Base-by-base conservation (phyloP, 1,140 invertebrate genomes). In the Sitobion miscanthi region DNA sequence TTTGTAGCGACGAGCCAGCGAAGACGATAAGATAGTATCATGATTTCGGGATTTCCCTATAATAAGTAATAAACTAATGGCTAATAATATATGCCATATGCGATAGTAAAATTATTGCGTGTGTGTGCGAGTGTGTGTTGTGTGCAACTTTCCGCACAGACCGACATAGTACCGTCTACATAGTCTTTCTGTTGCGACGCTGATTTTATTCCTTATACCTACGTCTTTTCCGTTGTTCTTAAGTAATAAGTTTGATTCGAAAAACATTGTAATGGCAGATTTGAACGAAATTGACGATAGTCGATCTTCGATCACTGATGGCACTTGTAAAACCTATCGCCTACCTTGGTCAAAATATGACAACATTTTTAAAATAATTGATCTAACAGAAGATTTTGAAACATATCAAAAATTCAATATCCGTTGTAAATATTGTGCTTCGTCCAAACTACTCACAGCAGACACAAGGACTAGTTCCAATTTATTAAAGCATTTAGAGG, bases 401-500 rank as follows among this genome's bases (percentile, higher is more conserved):
- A 82, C 17, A 1, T 82, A 82, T 82, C 77, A 82, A 82, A 82
- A 82, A 85, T 85, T 23, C 42, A 85, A 23, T 42, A 21, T 85
- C 23, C 17, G 20, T 9, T 85, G 82, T 85, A 85, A 45, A 85
- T 42, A 85, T 85, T 85, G 82, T 85, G 38, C 38, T 42, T 85
- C 82, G 21, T 85, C 82, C 42, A 85, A 85, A 85, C 11, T 45
- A 23, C 82, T 85, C 23, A 85, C 82, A 23, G 38, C 82, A 85
- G 38, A 85, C 23, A 85, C 38, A 85, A 85, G 38, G 9, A 85
- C 82, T 85, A 85, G 82, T 85, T 85, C 82, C 38, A 85, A 85
- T 85, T 42, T 85, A 85, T 85, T 85, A 85, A 85, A 85, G 38
- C 82, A 85, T 38, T 85, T 42, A 85, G 82, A 85, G 23, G 82